Evolutionary conservation across 2,888 invertebrate genomes (phyloP), one percentile per base, ranked within the genome.

Genomic region (Chrysotoxum bicinctum): DNA sequence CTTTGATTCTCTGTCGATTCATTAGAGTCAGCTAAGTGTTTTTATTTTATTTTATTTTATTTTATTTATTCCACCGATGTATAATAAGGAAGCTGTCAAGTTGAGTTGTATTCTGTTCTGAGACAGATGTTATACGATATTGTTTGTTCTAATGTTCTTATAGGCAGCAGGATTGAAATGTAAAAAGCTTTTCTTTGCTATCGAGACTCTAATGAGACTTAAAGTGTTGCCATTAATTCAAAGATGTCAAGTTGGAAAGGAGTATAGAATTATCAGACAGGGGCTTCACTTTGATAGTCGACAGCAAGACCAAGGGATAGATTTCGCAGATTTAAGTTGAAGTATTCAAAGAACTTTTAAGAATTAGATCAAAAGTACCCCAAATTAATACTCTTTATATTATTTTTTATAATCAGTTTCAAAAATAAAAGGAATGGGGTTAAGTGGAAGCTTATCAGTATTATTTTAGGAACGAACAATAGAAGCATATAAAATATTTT

Each of bases 51-150:
- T 5, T 54, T 16, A 9, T 26, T 9, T 12, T 21, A 7, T 23
- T 37, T 12, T 35, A 37, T 32, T 32, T 9, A 9, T n/a, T n/a
- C n/a, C n/a, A n/a, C n/a, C n/a, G n/a, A n/a, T 32, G n/a, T 21
- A 19, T 66, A 48, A 66, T 66, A 48, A 48, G 64, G 64, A 66
- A 66, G 30, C 64, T 64, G 64, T 64, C 64, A 40, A 40, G 37
- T n/a, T 35, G 5, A 40, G 43, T 30, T 40, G 40, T 43, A 43
- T 62, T 40, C 23, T 43, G 14, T 26, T 62, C 40, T 43, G 0
- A 16, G 16, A 62, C 43, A 62, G 30, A 30, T 62, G 62, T 43
- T 62, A 62, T 3, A 21, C 6, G 37, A 54, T 54, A 19, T 54
- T 3, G 30, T 54, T 19, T 16, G 10, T 52, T 50, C 8, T 23